Evolutionary conservation across 2,797 vertebrate genomes (phyloP), one percentile per base, ranked within the genome.

Genomic region (Acanthiza pusilla): DNA sequence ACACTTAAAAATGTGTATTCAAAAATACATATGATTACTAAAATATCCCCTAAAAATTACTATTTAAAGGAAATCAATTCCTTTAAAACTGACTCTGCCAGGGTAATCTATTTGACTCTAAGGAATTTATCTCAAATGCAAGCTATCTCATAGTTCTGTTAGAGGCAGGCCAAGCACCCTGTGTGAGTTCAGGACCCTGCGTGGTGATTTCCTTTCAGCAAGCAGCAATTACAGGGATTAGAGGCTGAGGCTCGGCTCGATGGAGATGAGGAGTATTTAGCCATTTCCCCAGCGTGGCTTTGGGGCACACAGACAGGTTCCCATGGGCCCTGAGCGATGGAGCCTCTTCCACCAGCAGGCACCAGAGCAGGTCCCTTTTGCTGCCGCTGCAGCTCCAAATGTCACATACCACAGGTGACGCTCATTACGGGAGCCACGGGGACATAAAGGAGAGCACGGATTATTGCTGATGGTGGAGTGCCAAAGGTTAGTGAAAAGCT

Each of bases 401-500:
- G 91, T 86, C 96, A 81, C 85, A 58, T 80, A 93, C 77, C 95
- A 96, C 91, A 97, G 97, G 98, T 98, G 97, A 97, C 92, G 92
- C 91, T 97, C 96, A 97, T 98, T 97, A 97, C 25, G 2, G 95
- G 85, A 92, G 95, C 96, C 73, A n/a, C 2, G 54, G 94, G 92
- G 86, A 79, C 32, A 50, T 27, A 96, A 96, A 95, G 89, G 92
- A 92, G 76, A 90, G 50, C 83, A 45, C 0, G 15, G 97, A 61
- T 96, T 95, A 96, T 67, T 94, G 96, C 95, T 89, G 95, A 94
- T 97, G 97, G 97, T 97, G 63, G 87, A 89, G 78, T 96, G 98
- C 97, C 97, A 98, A 96, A 98, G 98, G 98, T 98, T 97, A 97
- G 95, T 97, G 97, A 98, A 97, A 98, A 97, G 96, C 97, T 73